Conservation (phyloP, 2,888 invertebrate genomes). For the Liopterus haemorrhoidalis region DNA sequence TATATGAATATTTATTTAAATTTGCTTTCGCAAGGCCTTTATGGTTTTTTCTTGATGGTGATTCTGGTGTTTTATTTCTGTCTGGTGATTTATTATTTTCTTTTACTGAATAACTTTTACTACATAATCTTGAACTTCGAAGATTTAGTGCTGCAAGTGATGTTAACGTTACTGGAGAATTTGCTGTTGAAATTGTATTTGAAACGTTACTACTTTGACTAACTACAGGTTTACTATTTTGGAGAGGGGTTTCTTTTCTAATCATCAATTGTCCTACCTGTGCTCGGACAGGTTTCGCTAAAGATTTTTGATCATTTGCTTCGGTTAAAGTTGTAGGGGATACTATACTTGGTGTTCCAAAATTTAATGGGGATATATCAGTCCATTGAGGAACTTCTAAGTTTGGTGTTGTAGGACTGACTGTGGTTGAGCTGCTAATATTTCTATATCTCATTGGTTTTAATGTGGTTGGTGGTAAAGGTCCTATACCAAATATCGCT, state of each 20-base stretch:
- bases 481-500: slow-evolving; percentile 48
- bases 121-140: slow-evolving; percentile 79
- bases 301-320: slow-evolving; percentile 59
- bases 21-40: no score
- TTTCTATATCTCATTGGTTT: slow-evolving; percentile 45
- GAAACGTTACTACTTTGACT: slow-evolving; percentile 61
- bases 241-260: slow-evolving; percentile 56
- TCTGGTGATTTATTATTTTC: slow-evolving; percentile 93
- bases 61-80: slow-evolving; percentile 75
- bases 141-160: slow-evolving; percentile 62
- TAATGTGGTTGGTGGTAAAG: slow-evolving; percentile 50
- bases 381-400: slow-evolving; percentile 67
- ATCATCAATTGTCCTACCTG: slow-evolving; percentile 47
- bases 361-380: slow-evolving; percentile 39
- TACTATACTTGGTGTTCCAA: slow-evolving; percentile 37
- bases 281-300: slow-evolving; percentile 53
- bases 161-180: slow-evolving; percentile 36
- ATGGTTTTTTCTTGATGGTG: no score
- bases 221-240: slow-evolving; percentile 60
- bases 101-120: slow-evolving; percentile 85
- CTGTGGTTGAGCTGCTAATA: slow-evolving; percentile 40
- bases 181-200: slow-evolving; percentile 44
- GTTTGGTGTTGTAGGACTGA: slow-evolving; percentile 58
- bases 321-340: slow-evolving; percentile 55
- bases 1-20: no score